phyloP scores from a whole-genome alignment of 2,888 invertebrate genomes.

The Tetropium fuscum region DNA sequence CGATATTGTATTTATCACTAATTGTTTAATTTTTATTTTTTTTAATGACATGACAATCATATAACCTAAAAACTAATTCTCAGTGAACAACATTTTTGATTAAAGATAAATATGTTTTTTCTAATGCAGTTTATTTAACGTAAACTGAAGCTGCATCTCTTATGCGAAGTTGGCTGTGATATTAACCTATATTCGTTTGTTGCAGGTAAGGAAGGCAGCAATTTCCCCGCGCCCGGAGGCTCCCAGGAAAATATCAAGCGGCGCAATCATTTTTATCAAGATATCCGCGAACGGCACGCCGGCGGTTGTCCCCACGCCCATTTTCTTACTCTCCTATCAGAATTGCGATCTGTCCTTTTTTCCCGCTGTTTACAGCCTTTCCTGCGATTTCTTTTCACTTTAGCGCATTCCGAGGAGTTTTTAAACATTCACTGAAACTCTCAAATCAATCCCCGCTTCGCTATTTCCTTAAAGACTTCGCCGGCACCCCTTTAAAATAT shows the following conservation, averaged over 20 bases:
- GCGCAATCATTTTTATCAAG: constrained; percentile 35
- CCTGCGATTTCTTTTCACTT: constrained; percentile 30
- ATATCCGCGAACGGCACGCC: constrained; percentile 28
- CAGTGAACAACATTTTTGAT: too few species aligned
- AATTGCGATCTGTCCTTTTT: constrained; percentile 30
- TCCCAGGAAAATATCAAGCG: constrained; percentile 16
- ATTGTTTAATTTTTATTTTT: not conserved
- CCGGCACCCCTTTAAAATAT: constrained; percentile 38
- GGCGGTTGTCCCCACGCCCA: constrained; percentile 27
- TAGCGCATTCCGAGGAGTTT: constrained; percentile 31
- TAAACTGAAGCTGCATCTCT: too few species aligned
- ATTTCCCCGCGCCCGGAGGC: constrained; percentile 6
- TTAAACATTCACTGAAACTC: constrained; percentile 26
- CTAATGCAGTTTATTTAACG: too few species aligned
- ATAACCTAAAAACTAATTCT: too few species aligned
- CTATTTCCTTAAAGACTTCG: constrained; percentile 29
- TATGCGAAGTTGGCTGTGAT: too few species aligned
- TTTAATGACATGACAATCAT: too few species aligned
- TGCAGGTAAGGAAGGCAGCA: constrained; percentile 31
- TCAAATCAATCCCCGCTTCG: constrained; percentile 33
- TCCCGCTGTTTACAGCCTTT: constrained; percentile 29
- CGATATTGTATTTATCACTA: not conserved
- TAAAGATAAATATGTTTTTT: too few species aligned
- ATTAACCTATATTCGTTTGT: constrained; percentile 35
- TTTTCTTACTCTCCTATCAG: constrained; percentile 30